These are phyloP conservation scores for Drosophila oshimai DNA, from an alignment of 1,140 invertebrate genomes.

Conservation along the genomic window DNA sequence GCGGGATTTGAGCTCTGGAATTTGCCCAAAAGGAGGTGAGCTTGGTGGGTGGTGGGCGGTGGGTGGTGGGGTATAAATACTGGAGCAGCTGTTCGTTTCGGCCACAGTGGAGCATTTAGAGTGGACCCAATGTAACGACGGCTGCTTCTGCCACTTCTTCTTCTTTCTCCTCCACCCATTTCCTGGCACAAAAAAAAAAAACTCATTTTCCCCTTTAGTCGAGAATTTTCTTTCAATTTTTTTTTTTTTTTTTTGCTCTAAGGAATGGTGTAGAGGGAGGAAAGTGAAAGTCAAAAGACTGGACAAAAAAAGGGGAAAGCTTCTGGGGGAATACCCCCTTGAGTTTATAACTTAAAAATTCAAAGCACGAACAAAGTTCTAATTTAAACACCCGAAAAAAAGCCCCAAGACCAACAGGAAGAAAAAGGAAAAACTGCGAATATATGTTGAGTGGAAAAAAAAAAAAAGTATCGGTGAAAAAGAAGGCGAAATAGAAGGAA, in stretches of 20 bases:
- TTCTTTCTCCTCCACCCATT: not conserved
- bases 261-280: slow-evolving; percentile 4
- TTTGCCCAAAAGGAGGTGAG: not conserved
- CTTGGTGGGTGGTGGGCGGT: not conserved
- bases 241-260: slow-evolving; percentile 20
- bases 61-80: too few species aligned
- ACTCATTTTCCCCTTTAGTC: slow-evolving; percentile 66
- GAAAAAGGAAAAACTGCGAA: slow-evolving; percentile 23
- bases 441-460: slow-evolving; percentile 26
- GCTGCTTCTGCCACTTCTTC: slow-evolving; percentile 41
- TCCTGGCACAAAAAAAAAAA: slow-evolving; percentile 36
- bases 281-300: slow-evolving; percentile 33
- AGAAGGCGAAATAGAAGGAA: slow-evolving; percentile 17
- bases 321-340: slow-evolving; percentile 60
- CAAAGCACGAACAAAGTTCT: slow-evolving; percentile 80
- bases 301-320: slow-evolving; percentile 18
- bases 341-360: slow-evolving; percentile 81
- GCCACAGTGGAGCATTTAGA: slow-evolving; percentile 75
- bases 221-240: slow-evolving; percentile 52
- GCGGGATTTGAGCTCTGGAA: slow-evolving; percentile 2
- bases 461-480: slow-evolving; percentile 1
- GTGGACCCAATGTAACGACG: slow-evolving; percentile 73
- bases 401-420: slow-evolving; percentile 6
- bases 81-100: slow-evolving; percentile 50
- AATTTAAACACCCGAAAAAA: slow-evolving; percentile 72